Percentiles rank a stretch among this genome's conserved stretches.
Conservation (phyloP, 2,113 vertebrate genomes). For the Sphaerodactylus townsendi region DNA sequence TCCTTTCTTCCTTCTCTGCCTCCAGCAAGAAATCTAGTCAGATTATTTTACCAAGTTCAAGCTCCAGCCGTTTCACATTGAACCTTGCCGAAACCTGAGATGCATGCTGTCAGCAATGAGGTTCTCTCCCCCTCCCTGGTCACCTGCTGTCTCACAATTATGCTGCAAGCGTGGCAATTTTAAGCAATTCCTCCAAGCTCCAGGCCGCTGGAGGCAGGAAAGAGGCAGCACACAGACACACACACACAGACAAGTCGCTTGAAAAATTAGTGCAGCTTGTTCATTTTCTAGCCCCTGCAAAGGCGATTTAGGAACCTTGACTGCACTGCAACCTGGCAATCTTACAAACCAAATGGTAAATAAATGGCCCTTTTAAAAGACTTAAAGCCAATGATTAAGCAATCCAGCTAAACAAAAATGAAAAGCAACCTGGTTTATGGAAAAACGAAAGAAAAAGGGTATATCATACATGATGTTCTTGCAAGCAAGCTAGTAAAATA, state of each 20-base stretch:
- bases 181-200: background rate
- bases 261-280: background rate
- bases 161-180: background rate
- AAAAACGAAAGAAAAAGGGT: background rate
- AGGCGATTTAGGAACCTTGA: background rate
- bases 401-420: background rate
- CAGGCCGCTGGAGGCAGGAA: background rate
- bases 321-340: background rate
- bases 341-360: background rate
- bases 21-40: conserved; percentile 9
- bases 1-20: background rate
- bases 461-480: no score
- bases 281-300: background rate
- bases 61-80: conserved; percentile 45
- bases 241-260: background rate
- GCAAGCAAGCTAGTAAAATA: no score
- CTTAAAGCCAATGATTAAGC: background rate
- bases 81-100: conserved; percentile 40
- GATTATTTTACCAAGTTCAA: conserved; percentile 45
- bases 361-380: background rate
- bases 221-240: no score
- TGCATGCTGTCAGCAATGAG: conserved; percentile 54
- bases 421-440: background rate
- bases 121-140: background rate
- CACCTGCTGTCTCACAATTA: background rate